Evolutionary conservation across 2,113 vertebrate genomes (phyloP), one percentile per base, ranked within the genome.

Genomic region (Syngnathoides biaculeatus): DNA sequence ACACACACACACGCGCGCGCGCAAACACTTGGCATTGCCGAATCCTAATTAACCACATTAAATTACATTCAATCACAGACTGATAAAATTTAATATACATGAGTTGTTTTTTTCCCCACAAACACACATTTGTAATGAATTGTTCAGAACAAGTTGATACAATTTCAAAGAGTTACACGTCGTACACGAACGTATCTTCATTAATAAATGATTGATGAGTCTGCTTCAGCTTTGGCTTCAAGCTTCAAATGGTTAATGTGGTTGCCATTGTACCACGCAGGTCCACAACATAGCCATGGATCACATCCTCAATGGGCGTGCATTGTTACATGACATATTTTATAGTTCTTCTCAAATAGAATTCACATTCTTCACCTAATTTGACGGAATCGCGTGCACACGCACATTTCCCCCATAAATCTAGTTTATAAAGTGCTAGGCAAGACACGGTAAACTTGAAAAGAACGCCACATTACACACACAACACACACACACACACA

Each of bases 341-440:
- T 38, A 79, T 73, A 85, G 72, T 85, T 82, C 79, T 42, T 79
- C 81, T 80, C 87, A 88, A 90, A 91, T 86, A 87, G 1, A 15
- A 14, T 56, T 26, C 13, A 81, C 74, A 70, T 60, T 64, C 63
- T 19, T 84, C 58, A 69, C 71, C 53, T 74, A 79, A 71, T 72
- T 14, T 8, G 65, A 74, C 80, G 68, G 67, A 68, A 42, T 61
- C 71, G 56, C 63, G 47, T 53, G 57, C 75, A 71, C 69, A 63
- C 62, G 70, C 65, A 69, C 77, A 76, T 76, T 63, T 48, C 13
- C 47, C 72, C 67, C 3, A 81, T 75, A 76, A 85, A 79, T n/a
- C 88, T 85, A 81, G 80, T 59, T 84, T 19, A 79, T 92, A 91
- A 91, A 92, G 91, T 92, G 91, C 92, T 92, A 92, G 88, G 89